Evolutionary conservation across 2,888 invertebrate species (phyloP), one percentile per base, ranked within the genome.

Genomic region (Troglohyphantes excavatus): DNA sequence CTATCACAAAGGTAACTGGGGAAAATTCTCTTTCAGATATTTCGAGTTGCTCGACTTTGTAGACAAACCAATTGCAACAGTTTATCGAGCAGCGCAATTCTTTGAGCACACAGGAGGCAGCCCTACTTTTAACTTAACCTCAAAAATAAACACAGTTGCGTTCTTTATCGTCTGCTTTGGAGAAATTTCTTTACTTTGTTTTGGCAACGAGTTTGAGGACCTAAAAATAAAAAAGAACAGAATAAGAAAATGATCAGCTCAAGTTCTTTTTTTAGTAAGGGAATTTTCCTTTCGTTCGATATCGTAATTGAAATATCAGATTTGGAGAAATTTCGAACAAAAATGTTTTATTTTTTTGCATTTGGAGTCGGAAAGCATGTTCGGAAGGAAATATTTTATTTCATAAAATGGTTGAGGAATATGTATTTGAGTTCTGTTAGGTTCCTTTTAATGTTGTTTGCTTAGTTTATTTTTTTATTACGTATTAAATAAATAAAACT

Each of bases 301-400:
- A 23, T n/a, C 1, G 85, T 86, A 86, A 86, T 86, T 86, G 85
- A 86, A 86, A 86, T 86, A 86, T 86, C 85, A 68, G 85, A 86
- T 86, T 86, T 86, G 61, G 70, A n/a, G 23, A 21, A 61, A 82
- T 53, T 59, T 59, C 26, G 17, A 39, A 43, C 39, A 72, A 83
- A 67, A 46, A 81, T 27, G 68, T 53, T 19, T 19, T 29, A 72
- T 46, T 33, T 70, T 53, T 53, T 67, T 70, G 72, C 61, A 39
- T 82, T 39, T 13, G 29, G 72, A 82, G 70, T 19, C 68, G n/a
- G 81, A 21, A 68, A 53, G 39, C 9, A 39, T 39, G 19, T 46
- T 17, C 27, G 19, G 7, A 23, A 26, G 13, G 79, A 79, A 81
- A 67, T 68, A 81, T 81, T 53, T 67, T 67, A 29, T 81, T 68